These are phyloP conservation scores for Dufourea novaeangliae DNA, from an alignment of 1,140 invertebrate species.

Conservation along the genomic window DNA sequence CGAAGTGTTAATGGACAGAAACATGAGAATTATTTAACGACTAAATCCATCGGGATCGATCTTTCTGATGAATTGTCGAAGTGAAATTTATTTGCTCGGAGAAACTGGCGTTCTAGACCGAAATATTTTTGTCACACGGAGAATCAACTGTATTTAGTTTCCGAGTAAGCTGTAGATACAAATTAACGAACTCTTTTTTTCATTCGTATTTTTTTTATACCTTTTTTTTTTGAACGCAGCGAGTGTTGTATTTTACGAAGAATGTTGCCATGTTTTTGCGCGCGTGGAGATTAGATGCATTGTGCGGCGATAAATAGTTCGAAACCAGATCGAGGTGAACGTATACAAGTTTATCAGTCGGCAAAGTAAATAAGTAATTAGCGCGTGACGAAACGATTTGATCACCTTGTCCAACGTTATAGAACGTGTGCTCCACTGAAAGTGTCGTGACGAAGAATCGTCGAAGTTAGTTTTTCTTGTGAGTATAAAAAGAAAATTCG, in stretches of 20 bases:
- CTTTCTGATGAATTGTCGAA: too few species aligned
- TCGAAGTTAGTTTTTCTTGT: neutral
- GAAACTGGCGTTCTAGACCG: neutral
- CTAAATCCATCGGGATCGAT: neutral
- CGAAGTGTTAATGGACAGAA: neutral
- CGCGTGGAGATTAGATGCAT: neutral
- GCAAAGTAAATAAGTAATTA: conserved; percentile 3
- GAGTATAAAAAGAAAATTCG: too few species aligned
- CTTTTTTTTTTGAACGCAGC: neutral
- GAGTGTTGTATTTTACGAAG: neutral
- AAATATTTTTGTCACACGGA: neutral
- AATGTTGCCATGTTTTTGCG: neutral
- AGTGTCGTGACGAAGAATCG: neutral
- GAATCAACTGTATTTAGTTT: conserved; percentile 1
- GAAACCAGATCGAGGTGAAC: neutral
- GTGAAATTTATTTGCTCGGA: too few species aligned
- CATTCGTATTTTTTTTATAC: neutral
- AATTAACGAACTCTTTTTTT: neutral
- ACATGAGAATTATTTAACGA: neutral
- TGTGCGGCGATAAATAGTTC: neutral
- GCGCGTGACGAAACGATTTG: neutral
- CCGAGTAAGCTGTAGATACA: neutral
- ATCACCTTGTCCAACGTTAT: neutral
- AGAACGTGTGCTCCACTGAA: neutral
- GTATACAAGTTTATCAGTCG: neutral